These are phyloP conservation scores for Prietella phreatophila DNA, from an alignment of 2,113 vertebrate genomes.

Conservation along the genomic window DNA sequence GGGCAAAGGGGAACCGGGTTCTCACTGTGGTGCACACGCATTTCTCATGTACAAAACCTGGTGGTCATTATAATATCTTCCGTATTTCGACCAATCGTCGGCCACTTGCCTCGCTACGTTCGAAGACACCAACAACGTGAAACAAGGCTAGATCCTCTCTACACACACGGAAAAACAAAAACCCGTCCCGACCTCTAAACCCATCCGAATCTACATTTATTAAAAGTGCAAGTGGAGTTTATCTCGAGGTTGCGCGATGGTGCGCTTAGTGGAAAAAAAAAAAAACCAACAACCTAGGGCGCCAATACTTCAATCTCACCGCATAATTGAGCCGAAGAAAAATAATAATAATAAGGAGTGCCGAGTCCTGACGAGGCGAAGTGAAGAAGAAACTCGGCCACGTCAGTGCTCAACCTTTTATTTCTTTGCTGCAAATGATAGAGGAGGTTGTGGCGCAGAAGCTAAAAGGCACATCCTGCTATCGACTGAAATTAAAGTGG, in stretches of 20 bases:
- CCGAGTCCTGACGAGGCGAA: neutral
- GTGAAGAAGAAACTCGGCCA: no score
- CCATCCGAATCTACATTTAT: no score
- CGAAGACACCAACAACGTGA: no score
- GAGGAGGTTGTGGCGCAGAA: neutral
- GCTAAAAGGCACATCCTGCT: neutral
- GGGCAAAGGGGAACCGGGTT: neutral
- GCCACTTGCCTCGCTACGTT: no score
- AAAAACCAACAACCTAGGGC: neutral
- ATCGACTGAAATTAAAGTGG: neutral
- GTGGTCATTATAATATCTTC: neutral
- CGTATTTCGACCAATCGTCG: neutral
- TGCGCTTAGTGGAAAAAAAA: neutral
- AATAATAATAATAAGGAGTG: neutral
- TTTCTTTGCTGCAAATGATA: neutral
- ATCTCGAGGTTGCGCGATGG: neutral
- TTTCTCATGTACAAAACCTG: neutral
- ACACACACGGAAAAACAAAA: no score
- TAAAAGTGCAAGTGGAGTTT: neutral
- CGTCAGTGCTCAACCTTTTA: neutral
- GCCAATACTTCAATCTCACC: neutral
- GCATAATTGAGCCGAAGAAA: neutral
- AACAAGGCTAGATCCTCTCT: no score
- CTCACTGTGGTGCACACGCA: neutral
- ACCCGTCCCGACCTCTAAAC: no score